Base-by-base conservation (phyloP, 2,888 invertebrate genomes). In the Harpalus rufipes region DNA sequence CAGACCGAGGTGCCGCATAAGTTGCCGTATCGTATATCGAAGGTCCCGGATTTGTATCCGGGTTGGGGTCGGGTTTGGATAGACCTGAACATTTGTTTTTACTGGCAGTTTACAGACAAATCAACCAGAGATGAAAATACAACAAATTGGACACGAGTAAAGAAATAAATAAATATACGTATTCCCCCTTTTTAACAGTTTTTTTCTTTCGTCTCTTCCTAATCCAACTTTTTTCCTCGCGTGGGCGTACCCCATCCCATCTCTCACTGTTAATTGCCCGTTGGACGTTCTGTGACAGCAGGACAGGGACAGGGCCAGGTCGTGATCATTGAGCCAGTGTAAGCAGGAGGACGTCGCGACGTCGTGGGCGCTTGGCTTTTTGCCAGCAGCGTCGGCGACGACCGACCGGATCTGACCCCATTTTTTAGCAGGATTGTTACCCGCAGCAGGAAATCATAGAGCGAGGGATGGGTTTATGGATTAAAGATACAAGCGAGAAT, bases 321-420 rank as follows among this genome's bases (percentile, higher is more conserved):
- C 63, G 63, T 12, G 12, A 63, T 63, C 63, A 63, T 63, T 63
- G 21, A 25, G 63, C 7, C 63, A 63, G 12, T 8, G 12, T 18
- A 0, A 18, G 63, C 25, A 21, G 7, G 18, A 12, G 8, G 12
- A 25, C 21, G 63, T 63, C 63, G 16, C 63, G 63, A 63, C 63
- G 63, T 12, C 63, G 63, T 63, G 25, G 63, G 21, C 25, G 63
- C 44, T 51, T 51, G 44, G 44, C 44, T 25, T 2, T 21, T 21
- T 18, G 63, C 18, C 63, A 18, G 63, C 63, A 18, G 16, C 18
- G 21, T 18, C 18, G 63, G 63, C 25, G 63, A 6, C 63, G 63
- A 25, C 25, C 63, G 63, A 63, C 63, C 25, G 63, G 63, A 63
- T 10, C 63, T 63, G 63, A 63, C 63, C 63, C 63, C 63, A 63